Evolutionary conservation across 2,113 vertebrate genomes (phyloP), one percentile per base, ranked within the genome.

Genomic region (Zosterops hypoxanthus): DNA sequence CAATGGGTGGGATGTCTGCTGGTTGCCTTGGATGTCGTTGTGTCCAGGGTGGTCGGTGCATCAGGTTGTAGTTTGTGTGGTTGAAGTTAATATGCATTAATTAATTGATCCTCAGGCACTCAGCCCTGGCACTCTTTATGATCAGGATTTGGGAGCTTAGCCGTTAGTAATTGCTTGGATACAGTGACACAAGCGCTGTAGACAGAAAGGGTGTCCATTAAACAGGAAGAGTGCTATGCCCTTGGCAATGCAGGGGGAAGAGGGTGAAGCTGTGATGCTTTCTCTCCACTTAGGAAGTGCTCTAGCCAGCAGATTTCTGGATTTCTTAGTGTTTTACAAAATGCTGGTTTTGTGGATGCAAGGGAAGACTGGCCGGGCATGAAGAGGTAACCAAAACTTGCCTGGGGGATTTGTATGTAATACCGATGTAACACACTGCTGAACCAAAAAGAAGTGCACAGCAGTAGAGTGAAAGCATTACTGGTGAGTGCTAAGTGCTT

Each of bases 221-320:
- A 25, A 36, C 2, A 61, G 8, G 28, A 31, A 42, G 23, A 36
- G 18, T 0, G 0, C 15, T 61, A 2, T 3, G 5, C 33, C 36
- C 22, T 41, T 31, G 34, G 52, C 31, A 70, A 34, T 3, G 5
- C n/a, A n/a, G 23, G 23, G 25, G 39, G 14, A 36, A 49, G 46
- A 60, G 19, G 29, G 15, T 23, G 56, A 71, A 68, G 31, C 57
- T 34, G 29, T 31, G 61, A 31, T 36, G 31, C 18, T 61, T 83
- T 49, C 23, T 41, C 23, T 49, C 50, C 68, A 21, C 22, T 49
- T 56, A 53, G 55, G 28, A 75, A 72, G 22, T 57, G 20, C 14
- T 79, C 28, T 28, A 8, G 11, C 65, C 61, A 81, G n/a, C 14
- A 44, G n/a, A 23, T 4, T n/a, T 60, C 3, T 9, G 41, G 59